Conservation (phyloP, 1,140 invertebrate genomes). For the Wiebesia pumilae region DNA sequence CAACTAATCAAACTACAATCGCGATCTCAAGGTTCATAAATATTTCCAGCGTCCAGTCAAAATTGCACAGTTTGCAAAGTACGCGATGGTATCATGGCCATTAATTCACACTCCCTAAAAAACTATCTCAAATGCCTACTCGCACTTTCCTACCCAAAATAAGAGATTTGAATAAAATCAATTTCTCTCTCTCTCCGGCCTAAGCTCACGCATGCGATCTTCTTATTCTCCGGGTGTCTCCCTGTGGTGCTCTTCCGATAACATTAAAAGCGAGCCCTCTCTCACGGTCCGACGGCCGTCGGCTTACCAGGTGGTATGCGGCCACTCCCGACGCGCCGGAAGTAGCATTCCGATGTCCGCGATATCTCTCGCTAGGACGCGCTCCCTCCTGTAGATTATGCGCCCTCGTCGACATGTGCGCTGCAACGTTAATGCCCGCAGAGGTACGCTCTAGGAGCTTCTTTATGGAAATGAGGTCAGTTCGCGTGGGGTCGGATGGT, state of each 20-base stretch:
- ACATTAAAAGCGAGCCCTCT: not conserved
- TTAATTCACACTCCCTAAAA: conserved; percentile 36
- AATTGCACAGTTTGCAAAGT: no score
- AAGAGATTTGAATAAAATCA: conserved; percentile 51
- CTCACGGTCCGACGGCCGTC: conserved; percentile 7
- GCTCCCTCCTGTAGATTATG: not conserved
- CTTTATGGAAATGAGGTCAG: conserved; percentile 66
- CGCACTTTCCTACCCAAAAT: not conserved
- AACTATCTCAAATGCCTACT: not conserved
- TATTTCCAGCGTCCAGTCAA: not conserved
- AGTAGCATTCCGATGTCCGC: conserved; percentile 65
- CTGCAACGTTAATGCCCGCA: conserved; percentile 4
- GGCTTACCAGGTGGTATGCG: conserved; percentile 49
- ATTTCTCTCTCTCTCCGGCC: not conserved
- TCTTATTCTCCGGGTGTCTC: not conserved
- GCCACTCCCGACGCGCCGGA: conserved; percentile 57
- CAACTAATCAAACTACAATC: not conserved
- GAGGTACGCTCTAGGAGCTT: not conserved
- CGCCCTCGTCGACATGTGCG: conserved; percentile 36
- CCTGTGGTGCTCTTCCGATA: not conserved
- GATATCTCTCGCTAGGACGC: not conserved
- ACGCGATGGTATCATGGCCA: not conserved
- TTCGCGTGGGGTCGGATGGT: conserved; percentile 30
- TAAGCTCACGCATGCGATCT: conserved; percentile 13
- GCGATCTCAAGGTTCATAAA: not conserved